phyloP scores from a whole-genome alignment of 2,113 vertebrate genomes.

The Astur gentilis region DNA sequence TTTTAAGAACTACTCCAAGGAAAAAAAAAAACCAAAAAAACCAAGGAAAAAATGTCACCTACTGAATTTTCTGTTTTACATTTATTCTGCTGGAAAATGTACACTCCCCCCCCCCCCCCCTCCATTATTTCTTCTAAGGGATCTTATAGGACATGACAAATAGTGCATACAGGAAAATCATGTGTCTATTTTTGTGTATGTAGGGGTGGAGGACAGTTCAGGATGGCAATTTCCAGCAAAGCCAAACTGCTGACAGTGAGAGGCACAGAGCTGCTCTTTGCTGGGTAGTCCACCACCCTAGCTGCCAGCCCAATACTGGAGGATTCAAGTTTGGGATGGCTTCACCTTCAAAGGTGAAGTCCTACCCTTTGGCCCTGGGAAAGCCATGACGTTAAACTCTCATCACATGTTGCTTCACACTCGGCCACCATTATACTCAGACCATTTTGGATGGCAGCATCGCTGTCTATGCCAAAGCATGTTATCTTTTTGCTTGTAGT shows the following conservation, averaged over 20 bases:
- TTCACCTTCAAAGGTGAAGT: not conserved
- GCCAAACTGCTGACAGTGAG: not conserved
- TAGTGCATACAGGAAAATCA: not conserved
- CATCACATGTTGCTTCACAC: rapidly evolving
- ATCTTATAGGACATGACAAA: not conserved
- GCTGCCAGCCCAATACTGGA: not conserved
- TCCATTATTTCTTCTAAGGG: not conserved
- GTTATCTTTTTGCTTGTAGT: not conserved
- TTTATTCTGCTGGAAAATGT: not conserved
- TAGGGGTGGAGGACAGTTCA: not conserved
- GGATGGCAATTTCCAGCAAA: not conserved
- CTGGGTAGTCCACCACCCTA: too few species aligned
- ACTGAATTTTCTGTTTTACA: not conserved
- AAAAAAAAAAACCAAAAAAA: not conserved
- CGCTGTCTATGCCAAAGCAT: not conserved
- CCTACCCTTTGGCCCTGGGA: rapidly evolving
- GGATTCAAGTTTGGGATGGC: not conserved
- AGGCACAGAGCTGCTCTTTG: not conserved
- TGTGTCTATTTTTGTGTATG: not conserved
- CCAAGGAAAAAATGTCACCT: not conserved
- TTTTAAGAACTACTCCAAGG: not conserved
- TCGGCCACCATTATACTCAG: too few species aligned
- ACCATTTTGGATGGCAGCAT: not conserved
- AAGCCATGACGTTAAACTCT: not conserved
- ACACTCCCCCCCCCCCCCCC: not conserved